Conservation (phyloP, 2,797 vertebrate species). For the Sebastes hubbsi region DNA sequence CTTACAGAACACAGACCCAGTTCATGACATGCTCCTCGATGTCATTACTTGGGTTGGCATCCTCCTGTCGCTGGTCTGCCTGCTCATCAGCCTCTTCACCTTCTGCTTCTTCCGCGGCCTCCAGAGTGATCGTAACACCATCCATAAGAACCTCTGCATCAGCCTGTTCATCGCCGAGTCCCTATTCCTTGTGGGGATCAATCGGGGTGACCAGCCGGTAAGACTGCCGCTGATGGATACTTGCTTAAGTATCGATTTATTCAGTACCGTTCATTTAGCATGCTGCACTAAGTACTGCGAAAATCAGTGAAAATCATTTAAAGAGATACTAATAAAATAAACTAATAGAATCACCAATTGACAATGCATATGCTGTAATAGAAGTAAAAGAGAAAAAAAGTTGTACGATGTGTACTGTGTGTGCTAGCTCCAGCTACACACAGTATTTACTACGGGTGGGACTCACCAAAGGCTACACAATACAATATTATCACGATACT, state of each 20-base stretch:
- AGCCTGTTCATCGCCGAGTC: slow-evolving; percentile 97
- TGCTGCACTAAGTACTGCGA: background rate
- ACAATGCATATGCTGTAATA: no score
- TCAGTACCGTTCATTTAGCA: background rate
- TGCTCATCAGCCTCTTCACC: slow-evolving; percentile 99
- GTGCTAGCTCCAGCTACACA: background rate
- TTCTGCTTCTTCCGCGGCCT: slow-evolving; percentile 99
- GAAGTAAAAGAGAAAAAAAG: background rate
- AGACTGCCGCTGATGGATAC: slow-evolving; percentile 53
- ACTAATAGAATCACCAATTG: background rate
- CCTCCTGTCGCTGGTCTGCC: slow-evolving; percentile 95
- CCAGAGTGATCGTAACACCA: slow-evolving; percentile 97
- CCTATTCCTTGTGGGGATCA: slow-evolving; percentile 97
- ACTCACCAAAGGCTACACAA: no score
- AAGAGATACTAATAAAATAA: background rate
- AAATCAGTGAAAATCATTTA: background rate
- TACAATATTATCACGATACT: no score
- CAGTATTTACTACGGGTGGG: no score
- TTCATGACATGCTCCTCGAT: slow-evolving; percentile 94
- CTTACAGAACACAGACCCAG: slow-evolving; percentile 87
- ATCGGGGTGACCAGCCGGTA: slow-evolving; percentile 95
- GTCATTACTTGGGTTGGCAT: slow-evolving; percentile 99
- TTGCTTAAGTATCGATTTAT: background rate
- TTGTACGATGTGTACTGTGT: no score
- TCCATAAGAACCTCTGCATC: slow-evolving; percentile 98